A percentile compares a stretch with the other conserved stretches of the same genome.
Evolutionary conservation across 2,113 vertebrate species (phyloP).

Genomic region (Campylorhamphus procurvoides): DNA sequence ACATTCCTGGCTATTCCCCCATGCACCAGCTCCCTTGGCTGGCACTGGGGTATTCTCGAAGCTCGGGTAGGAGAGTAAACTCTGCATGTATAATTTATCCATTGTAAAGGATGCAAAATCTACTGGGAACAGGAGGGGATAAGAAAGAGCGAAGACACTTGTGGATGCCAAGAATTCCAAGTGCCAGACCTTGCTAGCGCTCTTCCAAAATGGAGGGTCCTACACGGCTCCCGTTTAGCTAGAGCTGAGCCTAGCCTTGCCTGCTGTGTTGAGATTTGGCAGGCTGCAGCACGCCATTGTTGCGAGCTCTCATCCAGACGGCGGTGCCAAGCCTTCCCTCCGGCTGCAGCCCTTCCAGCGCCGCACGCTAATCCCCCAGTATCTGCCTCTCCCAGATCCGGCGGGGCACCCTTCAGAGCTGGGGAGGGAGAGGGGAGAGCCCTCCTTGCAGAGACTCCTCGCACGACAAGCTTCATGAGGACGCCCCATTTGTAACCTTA

Average conservation of each 20-base stretch:
- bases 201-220: slow-evolving; percentile 66
- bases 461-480: neutral
- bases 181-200: slow-evolving; percentile 63
- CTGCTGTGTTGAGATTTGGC: slow-evolving; percentile 65
- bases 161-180: slow-evolving; percentile 68
- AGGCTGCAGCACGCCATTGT: slow-evolving; percentile 26
- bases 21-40: slow-evolving; percentile 60
- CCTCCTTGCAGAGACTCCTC: neutral
- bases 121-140: slow-evolving; percentile 66
- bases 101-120: slow-evolving; percentile 69
- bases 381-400: slow-evolving; percentile 40
- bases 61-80: slow-evolving; percentile 60
- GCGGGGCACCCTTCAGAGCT: neutral
- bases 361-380: neutral
- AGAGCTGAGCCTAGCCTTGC: slow-evolving; percentile 55
- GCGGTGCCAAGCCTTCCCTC: slow-evolving; percentile 45
- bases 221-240: slow-evolving; percentile 52
- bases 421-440: neutral
- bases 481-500: neutral
- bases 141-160: slow-evolving; percentile 64
- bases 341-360: slow-evolving; percentile 40
- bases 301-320: slow-evolving; percentile 24
- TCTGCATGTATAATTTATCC: slow-evolving; percentile 69
- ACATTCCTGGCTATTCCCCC: slow-evolving; percentile 69
- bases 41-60: slow-evolving; percentile 59